Base-by-base conservation (phyloP, 1,140 invertebrate genomes). In the Thaumatotibia leucotreta region DNA sequence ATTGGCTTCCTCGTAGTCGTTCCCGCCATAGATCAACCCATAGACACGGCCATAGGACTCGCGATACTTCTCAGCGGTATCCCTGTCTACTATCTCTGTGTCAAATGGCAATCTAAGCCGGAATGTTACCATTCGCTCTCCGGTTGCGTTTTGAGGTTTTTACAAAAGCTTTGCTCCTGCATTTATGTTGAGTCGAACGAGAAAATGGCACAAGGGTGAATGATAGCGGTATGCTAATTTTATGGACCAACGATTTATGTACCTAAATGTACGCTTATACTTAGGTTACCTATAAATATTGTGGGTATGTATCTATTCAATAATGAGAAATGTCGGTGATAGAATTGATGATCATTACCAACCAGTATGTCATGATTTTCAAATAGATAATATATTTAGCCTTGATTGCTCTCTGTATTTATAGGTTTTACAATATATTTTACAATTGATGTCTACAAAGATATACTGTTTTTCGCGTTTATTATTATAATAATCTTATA, bases 81-180 rank as follows among this genome's bases (percentile, higher is more conserved):
- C 67, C 98, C 98, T 1, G 95, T 99, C 2, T 99, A 99, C 86
- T 94, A 95, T 50, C 68, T 98, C 0, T 98, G 97, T 72, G 96
- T 99, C 20, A 93, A 93, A 66, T 98, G 97, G 97, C 93, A 96
- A 79, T 94, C 93, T 22, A 98, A 98, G 85, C 92, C 92, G 0
- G 67, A 83, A 14, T 72, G 75, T 9, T 93, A 92, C 68, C 72
- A 91, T 61, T 68, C 63, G 6, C 74, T 83, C 65, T 91, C 89
- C 0, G 82, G 74, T 31, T 78, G 76, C 61, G 64, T 91, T 8
- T 78, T 92, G 35, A 84, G 84, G 68, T 88, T 91, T 76, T 69
- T 92, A 24, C 93, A 93, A 70, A 91, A 89, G 73, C 54, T 91
- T 9, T 89, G 92, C 67, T 85, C 86, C 6, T 91, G 89, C 70